These are phyloP conservation scores for Propithecus coquereli DNA, from an alignment of 2,113 vertebrate genomes.

Conservation along the genomic window DNA sequence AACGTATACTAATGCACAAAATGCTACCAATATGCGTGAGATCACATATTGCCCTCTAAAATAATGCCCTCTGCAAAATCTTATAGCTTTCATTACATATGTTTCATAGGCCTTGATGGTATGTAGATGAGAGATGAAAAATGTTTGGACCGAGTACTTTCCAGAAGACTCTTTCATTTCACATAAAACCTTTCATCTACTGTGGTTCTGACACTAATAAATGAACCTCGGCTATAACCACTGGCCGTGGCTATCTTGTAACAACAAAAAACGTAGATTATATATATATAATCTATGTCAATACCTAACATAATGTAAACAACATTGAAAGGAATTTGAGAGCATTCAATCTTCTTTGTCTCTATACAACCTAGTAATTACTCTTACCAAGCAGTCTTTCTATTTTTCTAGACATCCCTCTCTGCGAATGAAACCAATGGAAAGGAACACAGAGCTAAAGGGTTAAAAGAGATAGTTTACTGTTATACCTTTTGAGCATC, in stretches of 20 bases:
- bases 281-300: neutral
- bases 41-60: neutral
- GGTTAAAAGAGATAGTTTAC: neutral
- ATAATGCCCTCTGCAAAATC: neutral
- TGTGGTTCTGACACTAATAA: neutral
- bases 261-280: neutral
- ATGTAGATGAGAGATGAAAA: neutral
- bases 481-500: neutral
- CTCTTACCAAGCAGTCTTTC: neutral
- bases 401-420: neutral
- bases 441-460: neutral
- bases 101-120: neutral
- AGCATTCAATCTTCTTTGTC: neutral
- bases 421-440: neutral
- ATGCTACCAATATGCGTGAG: neutral
- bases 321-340: neutral
- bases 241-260: neutral
- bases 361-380: neutral
- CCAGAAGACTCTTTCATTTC: neutral
- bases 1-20: neutral
- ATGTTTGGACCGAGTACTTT: neutral
- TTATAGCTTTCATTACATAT: neutral
- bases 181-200: neutral
- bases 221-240: neutral
- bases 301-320: neutral